Evolutionary conservation across 2,113 vertebrate genomes (phyloP), one percentile per base, ranked within the genome.

Genomic region (Probosciger aterrimus): DNA sequence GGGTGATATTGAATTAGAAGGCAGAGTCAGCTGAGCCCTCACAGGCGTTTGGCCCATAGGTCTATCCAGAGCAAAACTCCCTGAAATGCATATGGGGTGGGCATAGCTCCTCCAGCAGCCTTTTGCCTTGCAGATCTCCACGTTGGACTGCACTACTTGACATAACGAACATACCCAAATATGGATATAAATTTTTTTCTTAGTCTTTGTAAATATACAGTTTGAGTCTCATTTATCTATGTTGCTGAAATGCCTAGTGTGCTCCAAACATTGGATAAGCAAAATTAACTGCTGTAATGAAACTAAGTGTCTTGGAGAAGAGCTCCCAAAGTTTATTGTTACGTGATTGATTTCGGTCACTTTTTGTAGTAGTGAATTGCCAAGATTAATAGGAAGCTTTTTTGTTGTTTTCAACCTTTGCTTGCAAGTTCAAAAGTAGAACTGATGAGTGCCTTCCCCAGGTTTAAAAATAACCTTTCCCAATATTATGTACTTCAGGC

Each of bases 31-130:
- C 37, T 25, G 44, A 23, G 35, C 1, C 1, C 37, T 57, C 16
- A 0, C 0, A 0, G 25, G 33, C 18, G 0, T 17, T 44, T 4
- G 3, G 15, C 6, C 33, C 24, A 0, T 9, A 20, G 46, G 43
- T 35, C 37, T 3, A 15, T 46, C 30, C n/a, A 53, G 78, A 49
- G 27, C 19, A n/a, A 39, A 74, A 20, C 7, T 39, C 41, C 55
- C 18, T 35, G 30, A 52, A 63, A 55, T 30, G 14, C 23, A 1
- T 7, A 5, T 11, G 14, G 16, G 20, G 31, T 39, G 39, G 9
- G 19, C 11, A 6, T 77, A 1, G 4, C 25, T 74, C 28, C 14
- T 68, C 18, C 60, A n/a, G 33, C 33, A 59, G 22, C 37, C 23
- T 20, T 62, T 31, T 57, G 28, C 35, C 7, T 15, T 52, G 57